These are phyloP conservation scores for Liparis tanakae DNA, from an alignment of 2,797 vertebrate species.

Conservation along the genomic window DNA sequence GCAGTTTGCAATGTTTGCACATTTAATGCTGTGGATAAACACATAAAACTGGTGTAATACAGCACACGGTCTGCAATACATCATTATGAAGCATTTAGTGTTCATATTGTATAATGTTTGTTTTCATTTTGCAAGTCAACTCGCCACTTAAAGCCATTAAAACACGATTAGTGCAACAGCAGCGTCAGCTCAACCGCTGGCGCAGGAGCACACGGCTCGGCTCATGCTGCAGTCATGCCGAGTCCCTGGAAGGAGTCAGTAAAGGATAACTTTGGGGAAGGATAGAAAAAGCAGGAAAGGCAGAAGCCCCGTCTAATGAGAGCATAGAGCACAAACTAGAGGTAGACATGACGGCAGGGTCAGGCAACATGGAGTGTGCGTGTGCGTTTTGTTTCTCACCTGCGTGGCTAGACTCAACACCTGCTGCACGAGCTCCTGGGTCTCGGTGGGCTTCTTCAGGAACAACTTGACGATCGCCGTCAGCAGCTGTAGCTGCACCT, in stretches of 20 bases:
- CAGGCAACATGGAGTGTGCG: neutral
- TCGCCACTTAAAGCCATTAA: constrained; percentile 5
- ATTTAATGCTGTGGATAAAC: neutral
- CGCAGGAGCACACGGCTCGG: neutral
- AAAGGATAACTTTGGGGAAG: neutral
- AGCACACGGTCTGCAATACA: neutral
- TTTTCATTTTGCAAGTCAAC: neutral
- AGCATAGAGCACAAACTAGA: neutral
- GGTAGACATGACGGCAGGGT: too few relatives aligned
- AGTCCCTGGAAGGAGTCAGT: neutral
- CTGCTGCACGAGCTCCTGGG: constrained; percentile 97
- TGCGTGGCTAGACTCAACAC: constrained; percentile 96
- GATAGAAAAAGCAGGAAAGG: neutral
- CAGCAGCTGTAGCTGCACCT: constrained; percentile 97
- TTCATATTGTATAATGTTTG: neutral
- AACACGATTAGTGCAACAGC: constrained; percentile 9
- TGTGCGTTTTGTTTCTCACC: constrained; percentile 75
- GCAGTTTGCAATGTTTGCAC: neutral
- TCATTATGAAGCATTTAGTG: neutral
- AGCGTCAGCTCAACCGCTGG: constrained; percentile 9
- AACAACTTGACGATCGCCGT: constrained; percentile 97
- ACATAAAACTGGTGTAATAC: neutral
- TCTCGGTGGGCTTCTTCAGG: constrained; percentile 97
- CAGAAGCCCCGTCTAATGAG: neutral
- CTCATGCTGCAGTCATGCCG: constrained; percentile 3